These are phyloP conservation scores for Callosobruchus maculatus DNA, from an alignment of 2,888 invertebrate genomes.

Conservation along the genomic window DNA sequence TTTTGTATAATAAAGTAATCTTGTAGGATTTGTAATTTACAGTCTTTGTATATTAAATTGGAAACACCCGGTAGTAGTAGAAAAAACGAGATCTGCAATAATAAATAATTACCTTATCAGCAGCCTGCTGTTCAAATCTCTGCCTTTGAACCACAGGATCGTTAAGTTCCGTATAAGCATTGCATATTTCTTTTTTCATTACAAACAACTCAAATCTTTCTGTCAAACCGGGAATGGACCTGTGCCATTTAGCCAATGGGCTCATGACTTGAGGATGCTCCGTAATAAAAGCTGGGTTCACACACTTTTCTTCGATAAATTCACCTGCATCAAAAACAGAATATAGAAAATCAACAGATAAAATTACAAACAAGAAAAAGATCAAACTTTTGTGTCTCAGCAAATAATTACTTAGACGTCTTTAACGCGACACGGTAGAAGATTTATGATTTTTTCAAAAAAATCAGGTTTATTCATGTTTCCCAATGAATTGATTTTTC, in stretches of 20 bases:
- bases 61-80: no score
- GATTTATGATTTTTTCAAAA: no score
- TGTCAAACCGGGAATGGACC: conserved; percentile 59
- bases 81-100: no score
- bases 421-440: no score
- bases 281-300: conserved; percentile 93
- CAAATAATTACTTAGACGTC: no score
- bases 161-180: conserved; percentile 99
- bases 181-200: conserved; percentile 95
- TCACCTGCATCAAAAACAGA: conserved; percentile 48
- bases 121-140: conserved; percentile 89
- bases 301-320: conserved; percentile 90
- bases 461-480: no score
- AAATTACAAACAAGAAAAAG: background rate
- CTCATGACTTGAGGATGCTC: conserved; percentile 99
- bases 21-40: no score
- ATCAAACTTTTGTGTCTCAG: no score
- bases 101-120: conserved; percentile 54
- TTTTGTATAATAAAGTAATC: no score
- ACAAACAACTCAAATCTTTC: conserved; percentile 96
- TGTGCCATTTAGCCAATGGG: conserved; percentile 95
- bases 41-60: no score
- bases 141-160: conserved; percentile 94
- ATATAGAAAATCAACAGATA: background rate
- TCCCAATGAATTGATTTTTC: no score